These are phyloP conservation scores for Novumbra hubbsi DNA, from an alignment of 2,797 vertebrate genomes.

Conservation along the genomic window DNA sequence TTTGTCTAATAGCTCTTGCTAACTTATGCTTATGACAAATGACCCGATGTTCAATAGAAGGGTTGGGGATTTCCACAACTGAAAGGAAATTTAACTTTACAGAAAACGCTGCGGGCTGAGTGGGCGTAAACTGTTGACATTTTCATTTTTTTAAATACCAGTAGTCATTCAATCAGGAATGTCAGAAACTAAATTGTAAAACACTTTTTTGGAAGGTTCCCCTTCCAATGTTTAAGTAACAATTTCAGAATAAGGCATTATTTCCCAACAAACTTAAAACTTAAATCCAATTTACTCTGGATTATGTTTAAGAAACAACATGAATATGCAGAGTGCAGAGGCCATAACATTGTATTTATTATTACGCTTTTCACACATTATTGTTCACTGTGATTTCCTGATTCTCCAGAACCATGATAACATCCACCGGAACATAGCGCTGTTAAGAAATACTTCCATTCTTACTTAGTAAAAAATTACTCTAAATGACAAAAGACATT, in stretches of 20 bases:
- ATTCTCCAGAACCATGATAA: no score
- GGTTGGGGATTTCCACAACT: conserved; percentile 10
- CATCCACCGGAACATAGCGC: no score
- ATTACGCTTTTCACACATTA: no score
- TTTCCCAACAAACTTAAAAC: not conserved
- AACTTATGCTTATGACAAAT: conserved; percentile 4
- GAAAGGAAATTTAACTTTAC: conserved; percentile 2
- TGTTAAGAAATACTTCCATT: no score
- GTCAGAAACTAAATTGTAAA: not conserved
- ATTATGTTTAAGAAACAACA: no score
- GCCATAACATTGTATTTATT: no score
- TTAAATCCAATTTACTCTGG: no score
- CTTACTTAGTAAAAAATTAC: no score
- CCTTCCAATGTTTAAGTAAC: not conserved
- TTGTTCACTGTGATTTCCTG: no score
- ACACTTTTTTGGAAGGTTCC: not conserved
- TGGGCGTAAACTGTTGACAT: not conserved
- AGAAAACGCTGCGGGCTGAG: not conserved
- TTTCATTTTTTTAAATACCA: not conserved
- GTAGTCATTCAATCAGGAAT: not conserved
- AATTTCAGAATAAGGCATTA: not conserved
- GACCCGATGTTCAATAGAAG: conserved; percentile 3
- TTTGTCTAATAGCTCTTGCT: not conserved
- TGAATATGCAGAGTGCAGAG: no score
- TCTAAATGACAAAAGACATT: no score